These are phyloP conservation scores for Celastrina argiolus DNA, from an alignment of 2,888 invertebrate species.

Conservation along the genomic window DNA sequence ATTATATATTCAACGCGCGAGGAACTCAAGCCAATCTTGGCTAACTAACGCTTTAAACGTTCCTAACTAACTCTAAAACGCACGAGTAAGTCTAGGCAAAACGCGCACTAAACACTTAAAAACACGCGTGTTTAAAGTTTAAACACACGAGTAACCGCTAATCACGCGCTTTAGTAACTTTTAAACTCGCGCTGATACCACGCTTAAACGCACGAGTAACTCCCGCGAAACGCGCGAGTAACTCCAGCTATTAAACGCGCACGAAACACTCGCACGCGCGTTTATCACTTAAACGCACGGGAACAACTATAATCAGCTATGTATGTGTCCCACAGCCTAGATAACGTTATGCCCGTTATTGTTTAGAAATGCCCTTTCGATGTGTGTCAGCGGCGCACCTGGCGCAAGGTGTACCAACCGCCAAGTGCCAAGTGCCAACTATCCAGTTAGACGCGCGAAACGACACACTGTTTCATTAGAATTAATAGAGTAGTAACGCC, in stretches of 20 bases:
- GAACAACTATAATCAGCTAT: no score
- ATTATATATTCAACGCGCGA: no score
- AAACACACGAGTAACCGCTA: no score
- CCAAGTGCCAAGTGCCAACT: conserved; percentile 26
- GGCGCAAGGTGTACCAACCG: conserved; percentile 47
- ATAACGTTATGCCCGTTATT: background rate
- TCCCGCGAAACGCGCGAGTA: background rate
- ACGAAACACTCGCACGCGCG: background rate
- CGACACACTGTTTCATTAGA: background rate
- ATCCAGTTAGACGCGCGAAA: background rate
- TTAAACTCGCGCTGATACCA: background rate
- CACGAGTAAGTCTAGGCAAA: no score
- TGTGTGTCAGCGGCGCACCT: conserved; percentile 59
- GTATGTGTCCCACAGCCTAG: background rate
- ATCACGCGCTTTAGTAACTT: background rate
- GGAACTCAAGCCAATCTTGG: no score
- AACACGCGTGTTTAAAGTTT: no score
- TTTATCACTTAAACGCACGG: background rate
- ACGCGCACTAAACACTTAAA: background rate
- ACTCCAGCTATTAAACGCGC: background rate
- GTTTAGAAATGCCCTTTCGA: conserved; percentile 25
- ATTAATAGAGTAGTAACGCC: background rate
- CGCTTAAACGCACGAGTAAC: background rate
- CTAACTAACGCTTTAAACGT: no score
- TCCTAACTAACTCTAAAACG: no score